Evolutionary conservation across 2,888 invertebrate species (phyloP).

Genomic region (Linnaemya tessellans): DNA sequence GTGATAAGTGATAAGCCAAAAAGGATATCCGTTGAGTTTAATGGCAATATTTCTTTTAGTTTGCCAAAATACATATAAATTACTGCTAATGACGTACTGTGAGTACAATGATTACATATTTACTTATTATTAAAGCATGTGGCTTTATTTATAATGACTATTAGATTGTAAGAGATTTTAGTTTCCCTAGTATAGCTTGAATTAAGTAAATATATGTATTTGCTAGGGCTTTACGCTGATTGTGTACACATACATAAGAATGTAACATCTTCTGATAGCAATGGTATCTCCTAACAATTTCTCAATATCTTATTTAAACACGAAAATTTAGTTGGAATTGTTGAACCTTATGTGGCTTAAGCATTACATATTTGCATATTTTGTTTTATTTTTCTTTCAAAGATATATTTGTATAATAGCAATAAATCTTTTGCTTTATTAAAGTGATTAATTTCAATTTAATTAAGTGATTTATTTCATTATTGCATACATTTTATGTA

Average conservation of each 20-base stretch:
- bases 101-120: not conserved
- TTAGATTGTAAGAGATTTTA: too few species aligned
- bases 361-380: not conserved
- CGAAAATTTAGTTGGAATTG: not conserved
- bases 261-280: too few species aligned
- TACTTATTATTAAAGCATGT: too few species aligned
- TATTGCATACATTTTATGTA: not conserved
- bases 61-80: not conserved
- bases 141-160: too few species aligned
- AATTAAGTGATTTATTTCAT: conserved; percentile 42
- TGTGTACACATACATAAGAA: too few species aligned
- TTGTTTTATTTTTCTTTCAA: not conserved
- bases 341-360: not conserved
- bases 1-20: conserved; percentile 64
- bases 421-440: conserved; percentile 8
- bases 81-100: not conserved
- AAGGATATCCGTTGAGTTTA: conserved; percentile 62
- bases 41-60: conserved; percentile 35
- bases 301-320: not conserved
- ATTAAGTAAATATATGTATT: not conserved
- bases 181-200: too few species aligned
- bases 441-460: conserved; percentile 34
- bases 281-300: not conserved
- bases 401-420: not conserved
- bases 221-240: not conserved